These are phyloP conservation scores for Athetis lepigone DNA, from an alignment of 2,888 invertebrate genomes.

Conservation along the genomic window DNA sequence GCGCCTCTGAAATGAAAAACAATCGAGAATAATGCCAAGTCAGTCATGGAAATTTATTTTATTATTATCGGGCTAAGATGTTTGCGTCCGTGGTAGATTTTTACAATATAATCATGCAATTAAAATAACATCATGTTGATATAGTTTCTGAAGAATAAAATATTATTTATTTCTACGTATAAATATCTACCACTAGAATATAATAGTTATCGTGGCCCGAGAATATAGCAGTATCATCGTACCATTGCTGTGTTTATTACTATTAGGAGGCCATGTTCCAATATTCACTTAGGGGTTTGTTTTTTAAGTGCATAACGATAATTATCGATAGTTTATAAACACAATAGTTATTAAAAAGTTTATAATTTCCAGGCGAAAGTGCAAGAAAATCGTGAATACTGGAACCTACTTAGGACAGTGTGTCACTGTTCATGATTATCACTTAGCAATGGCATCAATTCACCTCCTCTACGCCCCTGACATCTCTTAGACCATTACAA, in stretches of 20 bases:
- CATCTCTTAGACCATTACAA: constrained; percentile 86
- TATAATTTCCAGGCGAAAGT: constrained; percentile 5
- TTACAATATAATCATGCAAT: constrained; percentile 29
- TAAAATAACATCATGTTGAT: not conserved
- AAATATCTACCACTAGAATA: constrained; percentile 74
- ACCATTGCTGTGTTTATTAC: constrained; percentile 81
- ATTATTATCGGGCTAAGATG: constrained; percentile 75
- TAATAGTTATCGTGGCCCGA: constrained; percentile 75
- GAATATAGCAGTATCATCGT: constrained; percentile 78
- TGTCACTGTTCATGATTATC: constrained; percentile 27
- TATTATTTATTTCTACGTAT: constrained; percentile 21
- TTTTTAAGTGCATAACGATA: not conserved
- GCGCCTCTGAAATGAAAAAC: constrained; percentile 91
- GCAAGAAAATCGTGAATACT: constrained; percentile 62
- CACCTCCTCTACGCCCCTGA: constrained; percentile 89
- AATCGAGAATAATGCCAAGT: constrained; percentile 89
- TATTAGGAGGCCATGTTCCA: constrained; percentile 78
- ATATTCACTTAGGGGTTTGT: constrained; percentile 78
- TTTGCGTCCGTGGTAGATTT: constrained; percentile 66
- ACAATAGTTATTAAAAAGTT: not conserved
- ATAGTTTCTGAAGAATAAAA: constrained; percentile 18
- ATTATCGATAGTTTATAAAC: not conserved
- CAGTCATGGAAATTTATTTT: constrained; percentile 89
- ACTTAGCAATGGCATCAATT: constrained; percentile 68
- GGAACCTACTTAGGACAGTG: constrained; percentile 57